Conservation (phyloP, 2,888 invertebrate species). For the Ypsolopha sequella region DNA sequence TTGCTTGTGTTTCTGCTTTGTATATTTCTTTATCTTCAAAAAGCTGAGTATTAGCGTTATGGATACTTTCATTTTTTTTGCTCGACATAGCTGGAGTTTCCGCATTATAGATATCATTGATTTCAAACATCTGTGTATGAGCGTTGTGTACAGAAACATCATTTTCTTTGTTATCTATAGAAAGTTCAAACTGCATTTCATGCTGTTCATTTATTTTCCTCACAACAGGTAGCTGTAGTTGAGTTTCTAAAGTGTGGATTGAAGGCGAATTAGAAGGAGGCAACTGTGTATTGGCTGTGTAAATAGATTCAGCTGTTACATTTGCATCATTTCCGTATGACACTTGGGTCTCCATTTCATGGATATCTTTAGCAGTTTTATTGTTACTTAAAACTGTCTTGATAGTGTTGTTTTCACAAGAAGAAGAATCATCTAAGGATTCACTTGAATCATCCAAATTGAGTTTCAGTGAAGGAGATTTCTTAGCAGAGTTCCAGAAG, state of each 20-base stretch:
- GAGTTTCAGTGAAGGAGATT: constrained; percentile 31
- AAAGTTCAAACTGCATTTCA: constrained; percentile 35
- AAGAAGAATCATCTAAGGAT: constrained; percentile 23
- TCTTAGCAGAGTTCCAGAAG: constrained; percentile 43
- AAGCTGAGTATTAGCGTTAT: background rate
- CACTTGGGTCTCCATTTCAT: constrained; percentile 39
- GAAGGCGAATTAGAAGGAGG: constrained; percentile 1
- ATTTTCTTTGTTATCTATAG: constrained; percentile 31
- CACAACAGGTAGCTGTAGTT: constrained; percentile 27
- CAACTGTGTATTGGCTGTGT: constrained; percentile 17
- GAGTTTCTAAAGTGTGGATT: constrained; percentile 9
- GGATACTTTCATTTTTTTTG: background rate
- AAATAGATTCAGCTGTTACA: constrained; percentile 29
- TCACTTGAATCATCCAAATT: constrained; percentile 22
- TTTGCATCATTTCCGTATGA: constrained; percentile 15
- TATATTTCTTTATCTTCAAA: background rate
- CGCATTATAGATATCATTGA: constrained; percentile 19
- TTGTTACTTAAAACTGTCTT: background rate
- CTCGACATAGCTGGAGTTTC: constrained; percentile 21
- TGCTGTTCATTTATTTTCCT: constrained; percentile 31
- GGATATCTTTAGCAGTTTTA: constrained; percentile 13
- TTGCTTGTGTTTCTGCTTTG: too few relatives aligned
- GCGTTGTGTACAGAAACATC: constrained; percentile 21
- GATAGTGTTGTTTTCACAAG: constrained; percentile 6
- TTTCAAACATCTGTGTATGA: constrained; percentile 14